Percentiles rank a stretch among this genome's conserved stretches.
Conservation (phyloP, 2,113 vertebrate genomes). For the Crotalus helleri region DNA sequence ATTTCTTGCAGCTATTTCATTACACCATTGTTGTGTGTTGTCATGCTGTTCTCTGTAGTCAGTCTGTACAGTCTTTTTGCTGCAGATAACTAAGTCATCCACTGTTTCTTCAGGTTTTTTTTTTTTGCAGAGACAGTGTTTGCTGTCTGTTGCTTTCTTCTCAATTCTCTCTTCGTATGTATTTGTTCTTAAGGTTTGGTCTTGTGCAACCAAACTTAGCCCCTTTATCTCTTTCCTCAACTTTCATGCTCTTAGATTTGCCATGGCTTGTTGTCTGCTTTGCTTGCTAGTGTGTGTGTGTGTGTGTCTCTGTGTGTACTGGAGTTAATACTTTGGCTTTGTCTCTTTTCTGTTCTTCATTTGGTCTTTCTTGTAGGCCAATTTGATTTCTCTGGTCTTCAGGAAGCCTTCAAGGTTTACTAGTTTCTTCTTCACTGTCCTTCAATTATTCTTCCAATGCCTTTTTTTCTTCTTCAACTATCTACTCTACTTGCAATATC, state of each 20-base stretch:
- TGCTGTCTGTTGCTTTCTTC: too few species aligned
- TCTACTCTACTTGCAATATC: too few species aligned
- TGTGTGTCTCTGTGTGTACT: background rate
- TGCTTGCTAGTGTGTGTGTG: background rate
- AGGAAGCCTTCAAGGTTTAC: background rate
- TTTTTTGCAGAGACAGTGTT: too few species aligned
- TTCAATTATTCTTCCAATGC: background rate
- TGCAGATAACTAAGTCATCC: background rate
- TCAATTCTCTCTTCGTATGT: too few species aligned
- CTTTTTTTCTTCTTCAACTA: background rate
- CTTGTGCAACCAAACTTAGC: background rate
- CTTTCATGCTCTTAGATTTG: background rate
- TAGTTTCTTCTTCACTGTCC: background rate
- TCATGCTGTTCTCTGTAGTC: background rate
- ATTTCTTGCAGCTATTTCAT: background rate
- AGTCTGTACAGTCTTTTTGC: background rate
- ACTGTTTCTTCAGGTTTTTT: background rate
- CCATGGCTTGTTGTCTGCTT: background rate
- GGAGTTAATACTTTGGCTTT: background rate
- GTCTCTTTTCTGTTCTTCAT: background rate
- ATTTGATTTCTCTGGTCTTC: background rate
- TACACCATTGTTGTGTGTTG: background rate
- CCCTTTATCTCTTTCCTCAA: background rate
- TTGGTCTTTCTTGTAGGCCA: background rate
- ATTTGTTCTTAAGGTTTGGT: too few species aligned